Percentiles rank a stretch among this genome's conserved stretches.
phyloP scores from a whole-genome alignment of 2,888 invertebrate genomes.

The Seladonia tumulorum region DNA sequence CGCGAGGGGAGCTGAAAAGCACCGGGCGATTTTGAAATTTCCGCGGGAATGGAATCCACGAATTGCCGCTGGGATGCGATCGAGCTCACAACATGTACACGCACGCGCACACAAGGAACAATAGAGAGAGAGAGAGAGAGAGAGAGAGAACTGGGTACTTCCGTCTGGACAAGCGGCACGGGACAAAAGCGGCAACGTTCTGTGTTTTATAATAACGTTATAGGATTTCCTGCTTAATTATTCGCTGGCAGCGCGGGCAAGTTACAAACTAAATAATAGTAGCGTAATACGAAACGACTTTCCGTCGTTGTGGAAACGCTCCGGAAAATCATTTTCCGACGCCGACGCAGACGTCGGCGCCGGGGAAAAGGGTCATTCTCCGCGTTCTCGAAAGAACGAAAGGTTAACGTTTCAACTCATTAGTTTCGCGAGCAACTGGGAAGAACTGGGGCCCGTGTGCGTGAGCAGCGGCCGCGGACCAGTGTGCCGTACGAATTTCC shows the following conservation, averaged over 20 bases:
- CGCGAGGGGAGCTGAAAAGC: slow-evolving; percentile 32
- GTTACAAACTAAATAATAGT: background rate
- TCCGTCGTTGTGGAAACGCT: background rate
- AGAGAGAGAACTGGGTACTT: background rate
- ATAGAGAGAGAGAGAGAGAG: background rate
- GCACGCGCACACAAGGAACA: background rate
- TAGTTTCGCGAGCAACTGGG: slow-evolving; percentile 50
- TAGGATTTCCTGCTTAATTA: slow-evolving; percentile 11
- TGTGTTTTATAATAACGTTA: slow-evolving; percentile 4
- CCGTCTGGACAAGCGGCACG: background rate
- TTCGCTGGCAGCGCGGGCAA: background rate
- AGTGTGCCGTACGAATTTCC: slow-evolving; percentile 60
- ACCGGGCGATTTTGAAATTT: slow-evolving; percentile 45
- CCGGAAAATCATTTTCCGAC: slow-evolving; percentile 23
- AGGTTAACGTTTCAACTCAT: slow-evolving; percentile 51
- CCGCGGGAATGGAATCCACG: slow-evolving; percentile 27
- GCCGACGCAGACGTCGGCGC: background rate
- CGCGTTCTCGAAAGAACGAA: slow-evolving; percentile 4
- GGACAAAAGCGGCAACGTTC: background rate
- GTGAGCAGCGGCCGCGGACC: background rate
- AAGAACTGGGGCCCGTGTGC: slow-evolving; percentile 34
- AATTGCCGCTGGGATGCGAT: slow-evolving; percentile 23
- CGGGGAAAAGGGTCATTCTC: background rate
- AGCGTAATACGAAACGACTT: slow-evolving; percentile 21
- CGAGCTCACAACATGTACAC: background rate